Conservation (phyloP, 2,797 vertebrate species). For the Oreochromis mossambicus region DNA sequence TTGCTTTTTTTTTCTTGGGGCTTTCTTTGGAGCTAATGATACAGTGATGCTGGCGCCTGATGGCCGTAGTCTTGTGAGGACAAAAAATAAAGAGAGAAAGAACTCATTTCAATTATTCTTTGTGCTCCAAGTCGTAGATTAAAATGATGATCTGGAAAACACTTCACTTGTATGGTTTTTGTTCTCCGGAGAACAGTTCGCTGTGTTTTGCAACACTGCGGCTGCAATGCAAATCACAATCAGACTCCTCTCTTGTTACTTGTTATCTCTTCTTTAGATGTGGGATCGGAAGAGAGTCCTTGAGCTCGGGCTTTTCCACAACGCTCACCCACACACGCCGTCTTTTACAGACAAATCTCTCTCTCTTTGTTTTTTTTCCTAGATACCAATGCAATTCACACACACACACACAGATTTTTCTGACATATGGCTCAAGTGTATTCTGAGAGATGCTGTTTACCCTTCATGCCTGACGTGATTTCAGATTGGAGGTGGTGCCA, state of each 20-base stretch:
- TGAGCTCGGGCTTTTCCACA: conserved; percentile 31
- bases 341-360: conserved; percentile 1
- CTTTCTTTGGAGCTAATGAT: conserved; percentile 49
- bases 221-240: conserved; percentile 51
- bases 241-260: conserved; percentile 41
- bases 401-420: not conserved
- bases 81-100: conserved; percentile 3
- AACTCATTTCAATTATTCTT: conserved; percentile 46
- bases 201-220: conserved; percentile 26
- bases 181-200: conserved; percentile 25
- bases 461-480: conserved; percentile 63
- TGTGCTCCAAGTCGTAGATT: conserved; percentile 28
- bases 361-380: not conserved
- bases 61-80: conserved; percentile 5
- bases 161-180: conserved; percentile 17
- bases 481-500: conserved; percentile 49
- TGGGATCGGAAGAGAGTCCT: conserved; percentile 47
- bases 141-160: conserved; percentile 41
- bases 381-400: not conserved
- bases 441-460: conserved; percentile 55
- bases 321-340: not conserved
- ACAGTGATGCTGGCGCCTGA: conserved; percentile 6
- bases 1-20: not conserved
- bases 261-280: conserved; percentile 54
- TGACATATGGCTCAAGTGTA: conserved; percentile 30